Evolutionary conservation across 2,888 invertebrate species (phyloP).

Genomic region (Timema cristinae): DNA sequence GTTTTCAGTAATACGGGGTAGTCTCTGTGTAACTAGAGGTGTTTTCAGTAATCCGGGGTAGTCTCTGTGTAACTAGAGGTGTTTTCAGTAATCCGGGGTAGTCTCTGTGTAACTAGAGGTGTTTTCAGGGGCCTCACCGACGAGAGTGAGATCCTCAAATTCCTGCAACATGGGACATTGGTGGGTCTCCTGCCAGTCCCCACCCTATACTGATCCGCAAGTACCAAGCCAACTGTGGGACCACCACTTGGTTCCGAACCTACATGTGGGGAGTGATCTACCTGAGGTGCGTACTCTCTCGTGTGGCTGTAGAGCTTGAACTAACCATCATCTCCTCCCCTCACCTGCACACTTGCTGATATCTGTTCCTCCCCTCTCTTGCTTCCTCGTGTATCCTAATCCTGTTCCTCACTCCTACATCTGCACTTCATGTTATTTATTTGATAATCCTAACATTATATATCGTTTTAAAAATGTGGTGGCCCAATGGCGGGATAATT

Average conservation of each 20-base stretch:
- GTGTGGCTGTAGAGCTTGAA: neutral
- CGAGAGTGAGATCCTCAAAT: conserved; percentile 98
- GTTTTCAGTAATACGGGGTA: no score
- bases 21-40: neutral
- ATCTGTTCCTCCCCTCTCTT: no score
- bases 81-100: no score
- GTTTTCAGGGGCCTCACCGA: conserved; percentile 86
- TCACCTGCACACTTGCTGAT: no score
- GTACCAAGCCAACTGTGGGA: conserved; percentile 98
- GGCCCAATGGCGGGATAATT: no score
- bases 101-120: neutral
- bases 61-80: conserved; percentile 6
- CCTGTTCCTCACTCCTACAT: no score
- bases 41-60: no score
- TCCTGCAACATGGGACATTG: conserved; percentile 96
- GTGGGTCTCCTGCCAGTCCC: conserved; percentile 95
- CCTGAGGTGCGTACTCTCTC: conserved; percentile 60
- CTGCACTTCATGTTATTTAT: no score
- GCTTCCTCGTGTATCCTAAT: no score
- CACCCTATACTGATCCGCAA: conserved; percentile 98
- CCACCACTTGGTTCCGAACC: conserved; percentile 98
- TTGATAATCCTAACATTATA: no score
- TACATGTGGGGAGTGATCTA: conserved; percentile 99
- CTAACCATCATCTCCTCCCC: no score
- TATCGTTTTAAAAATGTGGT: no score